Conservation (phyloP, 2,797 vertebrate genomes). For the Naso thynnoides region DNA sequence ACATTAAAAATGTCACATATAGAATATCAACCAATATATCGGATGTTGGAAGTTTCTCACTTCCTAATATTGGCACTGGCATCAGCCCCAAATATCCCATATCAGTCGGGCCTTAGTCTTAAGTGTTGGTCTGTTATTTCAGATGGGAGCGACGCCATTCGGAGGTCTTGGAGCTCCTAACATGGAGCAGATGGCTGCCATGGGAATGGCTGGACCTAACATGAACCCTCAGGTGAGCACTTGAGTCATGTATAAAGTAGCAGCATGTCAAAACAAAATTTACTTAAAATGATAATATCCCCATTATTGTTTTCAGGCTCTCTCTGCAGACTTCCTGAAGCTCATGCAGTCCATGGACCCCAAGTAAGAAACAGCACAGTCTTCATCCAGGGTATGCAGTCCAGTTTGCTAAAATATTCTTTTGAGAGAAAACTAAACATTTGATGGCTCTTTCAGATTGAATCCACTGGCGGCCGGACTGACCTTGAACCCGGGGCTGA, state of each 20-base stretch:
- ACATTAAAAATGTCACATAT: too few relatives aligned
- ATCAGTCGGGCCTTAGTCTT: too few relatives aligned
- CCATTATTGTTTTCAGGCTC: slow-evolving; percentile 81
- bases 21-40: too few relatives aligned
- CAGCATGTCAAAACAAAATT: accelerated
- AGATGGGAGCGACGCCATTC: slow-evolving; percentile 95
- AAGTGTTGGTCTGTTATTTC: slow-evolving; percentile 23
- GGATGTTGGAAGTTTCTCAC: too few relatives aligned
- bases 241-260: background rate
- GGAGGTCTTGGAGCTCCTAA: slow-evolving; percentile 93
- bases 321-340: slow-evolving; percentile 97
- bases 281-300: background rate
- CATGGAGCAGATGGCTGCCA: slow-evolving; percentile 96
- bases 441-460: slow-evolving; percentile 83
- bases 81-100: too few relatives aligned
- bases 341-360: slow-evolving; percentile 99
- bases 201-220: slow-evolving; percentile 93
- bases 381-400: background rate
- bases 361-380: slow-evolving; percentile 88
- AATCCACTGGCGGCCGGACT: slow-evolving; percentile 95
- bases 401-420: background rate
- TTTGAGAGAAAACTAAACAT: slow-evolving; percentile 22
- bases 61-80: too few relatives aligned
- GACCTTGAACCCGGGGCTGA: slow-evolving; percentile 90
- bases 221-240: slow-evolving; percentile 93